Evolutionary conservation across 2,113 vertebrate genomes (phyloP), one percentile per base, ranked within the genome.

Genomic region (Rhabdomys dilectus): DNA sequence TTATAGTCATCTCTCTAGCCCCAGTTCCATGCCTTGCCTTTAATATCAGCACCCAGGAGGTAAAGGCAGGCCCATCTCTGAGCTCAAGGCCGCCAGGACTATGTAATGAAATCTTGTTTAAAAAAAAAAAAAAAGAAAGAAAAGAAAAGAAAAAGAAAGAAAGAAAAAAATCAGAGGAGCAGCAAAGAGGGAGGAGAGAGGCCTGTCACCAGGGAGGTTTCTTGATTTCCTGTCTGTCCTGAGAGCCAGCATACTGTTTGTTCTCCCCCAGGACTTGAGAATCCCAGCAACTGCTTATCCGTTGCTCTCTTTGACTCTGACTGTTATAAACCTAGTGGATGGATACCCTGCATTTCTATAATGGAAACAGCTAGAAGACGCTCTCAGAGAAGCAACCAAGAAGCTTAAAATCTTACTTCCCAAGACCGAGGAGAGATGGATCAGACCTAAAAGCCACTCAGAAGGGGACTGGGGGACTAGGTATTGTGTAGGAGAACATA

Each of bases 281-380:
- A n/a, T 11, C 68, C 19, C 42, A 60, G 53, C 36, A 87, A 36
- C 62, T 80, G 53, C n/a, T 21, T 19, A 16, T 76, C 53, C 36
- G 51, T 72, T 73, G 51, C 36, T 17, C 22, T 93, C 58, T 94
- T 82, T 85, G 89, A 94, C 15, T 42, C 68, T 60, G 81, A 48
- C 29, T 92, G 22, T 51, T 39, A 42, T 64, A 62, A 91, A 53
- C 29, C 60, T 82, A 51, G 19, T 86, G 60, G 45, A 91, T 64
- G 66, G 45, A 91, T 81, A 91, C 29, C 60, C 36, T 64, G 58
- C 58, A 56, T 39, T 75, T 94, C 87, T 95, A 34, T 42, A 72
- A 81, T 91, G 86, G 76, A 96, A 84, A 36, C 45, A 80, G 64
- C 77, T 36, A 93, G 88, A 93, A 95, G 51, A 42, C 66, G 4